Evolutionary conservation across 2,797 vertebrate species (phyloP).

Genomic region (Botia kubotai): DNA sequence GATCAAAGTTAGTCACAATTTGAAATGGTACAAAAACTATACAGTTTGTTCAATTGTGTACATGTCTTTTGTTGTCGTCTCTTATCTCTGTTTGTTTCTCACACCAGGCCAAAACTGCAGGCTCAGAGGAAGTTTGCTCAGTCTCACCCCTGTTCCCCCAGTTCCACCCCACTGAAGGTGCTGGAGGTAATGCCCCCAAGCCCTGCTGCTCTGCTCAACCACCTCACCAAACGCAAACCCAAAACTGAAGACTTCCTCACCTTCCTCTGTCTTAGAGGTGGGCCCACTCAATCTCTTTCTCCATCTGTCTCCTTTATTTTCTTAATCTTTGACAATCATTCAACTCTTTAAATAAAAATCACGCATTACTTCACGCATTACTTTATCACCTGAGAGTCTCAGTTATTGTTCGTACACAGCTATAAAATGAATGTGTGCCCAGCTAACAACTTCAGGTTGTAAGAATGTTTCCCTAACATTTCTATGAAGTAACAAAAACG

Average conservation of each 20-base stretch:
- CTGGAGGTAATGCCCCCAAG: constrained; percentile 84
- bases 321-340: too few species aligned
- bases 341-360: constrained; percentile 7
- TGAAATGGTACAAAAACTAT: background rate
- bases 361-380: too few species aligned
- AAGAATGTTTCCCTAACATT: too few species aligned
- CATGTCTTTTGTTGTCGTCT: background rate
- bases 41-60: background rate
- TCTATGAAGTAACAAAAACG: too few species aligned
- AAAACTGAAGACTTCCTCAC: constrained; percentile 98
- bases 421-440: background rate
- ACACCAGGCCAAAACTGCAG: constrained; percentile 89
- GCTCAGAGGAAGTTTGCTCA: constrained; percentile 99
- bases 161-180: constrained; percentile 85
- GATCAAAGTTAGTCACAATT: too few species aligned
- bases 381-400: constrained; percentile 2
- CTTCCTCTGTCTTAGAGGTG: constrained; percentile 97
- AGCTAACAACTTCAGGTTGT: too few species aligned
- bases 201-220: constrained; percentile 84
- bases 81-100: background rate
- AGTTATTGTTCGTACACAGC: constrained; percentile 12
- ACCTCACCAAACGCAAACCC: constrained; percentile 91
- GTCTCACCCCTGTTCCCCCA: constrained; percentile 92
- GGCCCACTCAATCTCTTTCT: constrained; percentile 20
- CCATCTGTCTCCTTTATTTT: background rate